Conservation (phyloP, 2,888 invertebrate species). For the Epinotia bilunana region DNA sequence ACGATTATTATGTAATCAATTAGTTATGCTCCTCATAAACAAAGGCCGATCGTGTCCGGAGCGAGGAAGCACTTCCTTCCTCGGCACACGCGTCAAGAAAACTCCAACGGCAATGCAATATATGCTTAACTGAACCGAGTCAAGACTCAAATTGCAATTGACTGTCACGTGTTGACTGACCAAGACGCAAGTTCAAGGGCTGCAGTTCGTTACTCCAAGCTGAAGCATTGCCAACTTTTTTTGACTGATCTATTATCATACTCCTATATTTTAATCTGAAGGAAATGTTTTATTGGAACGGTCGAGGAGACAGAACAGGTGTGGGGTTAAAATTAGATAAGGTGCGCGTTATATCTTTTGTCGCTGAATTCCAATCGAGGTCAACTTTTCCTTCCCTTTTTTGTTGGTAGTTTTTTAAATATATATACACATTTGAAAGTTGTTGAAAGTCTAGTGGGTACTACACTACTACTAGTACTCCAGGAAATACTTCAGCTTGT, state of each 20-base stretch:
- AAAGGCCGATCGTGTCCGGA: slow-evolving; percentile 23
- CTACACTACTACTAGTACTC: too few relatives aligned
- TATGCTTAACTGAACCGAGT: neutral
- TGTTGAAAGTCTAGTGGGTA: too few relatives aligned
- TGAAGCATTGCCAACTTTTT: slow-evolving; percentile 42
- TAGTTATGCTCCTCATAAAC: slow-evolving; percentile 39
- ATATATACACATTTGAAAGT: neutral
- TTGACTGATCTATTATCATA: slow-evolving; percentile 42
- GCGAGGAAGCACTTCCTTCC: slow-evolving; percentile 39
- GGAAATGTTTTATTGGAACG: slow-evolving; percentile 26
- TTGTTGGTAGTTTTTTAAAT: neutral
- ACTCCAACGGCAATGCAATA: slow-evolving; percentile 1
- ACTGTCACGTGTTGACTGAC: slow-evolving; percentile 7
- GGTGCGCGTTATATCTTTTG: neutral
- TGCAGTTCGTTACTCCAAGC: slow-evolving; percentile 36
- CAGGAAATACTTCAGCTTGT: too few relatives aligned
- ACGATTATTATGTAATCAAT: slow-evolving; percentile 31
- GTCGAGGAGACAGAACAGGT: slow-evolving; percentile 18
- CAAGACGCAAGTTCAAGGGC: slow-evolving; percentile 44
- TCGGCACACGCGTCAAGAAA: slow-evolving; percentile 4
- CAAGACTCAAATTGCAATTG: neutral
- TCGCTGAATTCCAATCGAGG: neutral
- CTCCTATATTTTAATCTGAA: slow-evolving; percentile 35
- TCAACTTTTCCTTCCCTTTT: neutral
- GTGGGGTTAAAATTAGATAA: slow-evolving; percentile 12